phyloP scores from a whole-genome alignment of 2,113 vertebrate genomes.

The Chionodraco myersi region DNA sequence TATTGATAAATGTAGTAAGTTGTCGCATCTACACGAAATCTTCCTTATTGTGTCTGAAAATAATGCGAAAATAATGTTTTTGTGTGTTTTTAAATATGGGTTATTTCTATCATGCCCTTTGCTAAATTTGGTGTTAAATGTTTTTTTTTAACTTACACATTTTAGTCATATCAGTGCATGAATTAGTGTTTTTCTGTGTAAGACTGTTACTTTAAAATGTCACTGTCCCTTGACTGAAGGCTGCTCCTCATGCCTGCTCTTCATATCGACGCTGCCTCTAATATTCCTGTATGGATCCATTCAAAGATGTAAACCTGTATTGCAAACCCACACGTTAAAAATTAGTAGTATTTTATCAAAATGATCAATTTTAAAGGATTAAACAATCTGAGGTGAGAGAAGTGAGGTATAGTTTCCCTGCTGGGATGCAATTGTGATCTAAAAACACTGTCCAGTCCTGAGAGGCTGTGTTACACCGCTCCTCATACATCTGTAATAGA shows the following conservation, averaged over 20 bases:
- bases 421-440: conserved; percentile 64
- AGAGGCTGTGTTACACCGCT: conserved; percentile 45
- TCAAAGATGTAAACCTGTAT: conserved; percentile 37
- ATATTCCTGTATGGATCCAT: conserved; percentile 2
- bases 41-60: conserved; percentile 1
- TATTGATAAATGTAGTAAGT: neutral
- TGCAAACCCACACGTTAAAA: conserved; percentile 29
- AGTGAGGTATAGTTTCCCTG: conserved; percentile 53
- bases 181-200: neutral
- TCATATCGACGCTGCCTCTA: neutral
- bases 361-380: conserved; percentile 60
- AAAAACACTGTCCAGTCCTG: conserved; percentile 63
- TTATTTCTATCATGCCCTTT: neutral
- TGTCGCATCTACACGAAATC: neutral
- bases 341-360: conserved; percentile 31
- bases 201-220: conserved; percentile 47
- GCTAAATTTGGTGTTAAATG: neutral
- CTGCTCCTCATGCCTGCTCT: conserved; percentile 14
- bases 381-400: conserved; percentile 51
- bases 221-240: neutral
- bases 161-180: neutral
- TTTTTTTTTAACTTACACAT: neutral
- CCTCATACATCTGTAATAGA: conserved; percentile 59
- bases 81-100: neutral
- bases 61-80: neutral